Percentiles rank a stretch among this genome's conserved stretches.
Evolutionary conservation across 2,797 vertebrate species (phyloP).

Genomic region (Poliocrania exsul): DNA sequence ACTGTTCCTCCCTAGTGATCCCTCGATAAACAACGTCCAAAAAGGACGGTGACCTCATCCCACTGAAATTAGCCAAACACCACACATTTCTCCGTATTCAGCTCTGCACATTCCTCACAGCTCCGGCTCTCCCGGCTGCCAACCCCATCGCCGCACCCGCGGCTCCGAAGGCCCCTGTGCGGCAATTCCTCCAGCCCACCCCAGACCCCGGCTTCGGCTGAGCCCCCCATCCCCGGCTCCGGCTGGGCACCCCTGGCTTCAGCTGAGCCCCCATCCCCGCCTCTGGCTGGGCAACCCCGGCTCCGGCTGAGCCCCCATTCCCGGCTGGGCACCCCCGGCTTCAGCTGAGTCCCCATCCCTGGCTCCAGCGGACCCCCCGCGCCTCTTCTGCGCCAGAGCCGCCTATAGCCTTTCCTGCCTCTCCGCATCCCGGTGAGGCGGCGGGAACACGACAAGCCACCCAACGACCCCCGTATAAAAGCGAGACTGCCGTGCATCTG

Average conservation of each 20-base stretch:
- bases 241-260: background rate
- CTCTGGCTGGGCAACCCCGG: background rate
- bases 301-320: background rate
- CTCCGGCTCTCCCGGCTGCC: background rate
- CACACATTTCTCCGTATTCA: constrained; percentile 41
- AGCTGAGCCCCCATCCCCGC: background rate
- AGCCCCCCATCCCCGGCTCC: background rate
- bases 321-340: background rate
- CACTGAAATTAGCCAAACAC: constrained; percentile 61
- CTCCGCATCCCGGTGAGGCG: background rate
- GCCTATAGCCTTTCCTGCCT: background rate
- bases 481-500: background rate
- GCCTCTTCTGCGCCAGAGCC: background rate
- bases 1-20: constrained; percentile 47
- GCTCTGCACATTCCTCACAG: constrained; percentile 5
- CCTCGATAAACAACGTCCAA: constrained; percentile 53
- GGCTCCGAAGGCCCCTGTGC: background rate
- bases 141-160: background rate
- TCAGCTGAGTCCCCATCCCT: background rate
- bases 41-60: constrained; percentile 58
- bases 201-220: background rate
- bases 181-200: background rate
- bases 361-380: background rate
- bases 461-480: background rate
- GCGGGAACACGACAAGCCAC: background rate